Evolutionary conservation across 2,888 invertebrate species (phyloP).

Genomic region (Polydrusus tereticollis): DNA sequence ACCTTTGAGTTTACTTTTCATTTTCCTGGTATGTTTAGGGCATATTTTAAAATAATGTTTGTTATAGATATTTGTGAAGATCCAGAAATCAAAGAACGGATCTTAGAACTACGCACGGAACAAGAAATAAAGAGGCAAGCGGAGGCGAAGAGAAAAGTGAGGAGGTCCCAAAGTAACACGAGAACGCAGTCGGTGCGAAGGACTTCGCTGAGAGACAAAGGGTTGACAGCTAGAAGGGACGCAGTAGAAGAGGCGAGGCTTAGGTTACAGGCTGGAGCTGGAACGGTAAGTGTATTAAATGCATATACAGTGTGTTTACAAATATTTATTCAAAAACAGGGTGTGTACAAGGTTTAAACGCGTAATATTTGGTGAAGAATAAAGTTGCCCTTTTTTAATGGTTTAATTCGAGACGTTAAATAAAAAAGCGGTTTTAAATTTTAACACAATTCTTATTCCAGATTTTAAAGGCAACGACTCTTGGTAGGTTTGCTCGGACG

Average conservation of each 20-base stretch:
- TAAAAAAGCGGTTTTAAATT: too few species aligned
- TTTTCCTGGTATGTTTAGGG: too few species aligned
- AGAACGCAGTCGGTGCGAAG: conserved; percentile 93
- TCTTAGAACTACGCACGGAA: conserved; percentile 88
- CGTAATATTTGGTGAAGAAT: too few species aligned
- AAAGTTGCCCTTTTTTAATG: too few species aligned
- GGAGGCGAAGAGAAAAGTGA: conserved; percentile 75
- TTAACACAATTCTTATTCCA: too few species aligned
- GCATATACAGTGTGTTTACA: too few species aligned
- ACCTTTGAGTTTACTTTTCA: too few species aligned
- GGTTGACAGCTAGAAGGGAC: conserved; percentile 92
- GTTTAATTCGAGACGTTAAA: too few species aligned
- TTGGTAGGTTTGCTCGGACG: too few species aligned
- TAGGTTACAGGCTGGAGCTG: conserved; percentile 70
- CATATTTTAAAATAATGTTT: neutral
- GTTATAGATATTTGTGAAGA: conserved; percentile 93
- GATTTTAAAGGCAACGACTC: too few species aligned
- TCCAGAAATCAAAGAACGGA: conserved; percentile 91
- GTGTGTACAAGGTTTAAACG: too few species aligned
- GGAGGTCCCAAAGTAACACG: conserved; percentile 80
- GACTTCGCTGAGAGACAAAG: conserved; percentile 94
- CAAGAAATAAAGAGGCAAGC: conserved; percentile 81
- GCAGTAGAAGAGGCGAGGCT: conserved; percentile 92
- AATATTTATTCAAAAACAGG: too few species aligned
- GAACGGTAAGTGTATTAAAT: conserved; percentile 57